Conservation (phyloP, 2,888 invertebrate genomes). For the Adelognathus sp. region DNA sequence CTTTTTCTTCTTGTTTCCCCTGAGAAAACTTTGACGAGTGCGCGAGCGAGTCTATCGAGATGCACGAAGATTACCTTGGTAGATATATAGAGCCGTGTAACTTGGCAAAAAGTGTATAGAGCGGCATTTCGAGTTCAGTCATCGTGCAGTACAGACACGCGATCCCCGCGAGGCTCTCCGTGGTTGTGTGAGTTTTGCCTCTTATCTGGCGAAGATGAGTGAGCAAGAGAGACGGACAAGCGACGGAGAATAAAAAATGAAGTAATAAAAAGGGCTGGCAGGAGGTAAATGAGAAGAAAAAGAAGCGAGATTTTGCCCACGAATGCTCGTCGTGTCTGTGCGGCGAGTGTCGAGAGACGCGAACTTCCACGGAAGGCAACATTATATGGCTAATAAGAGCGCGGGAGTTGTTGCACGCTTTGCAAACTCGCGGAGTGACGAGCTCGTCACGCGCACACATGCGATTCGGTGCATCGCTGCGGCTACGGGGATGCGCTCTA, state of each 20-base stretch:
- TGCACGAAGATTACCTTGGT: slow-evolving; percentile 50
- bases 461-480: slow-evolving; percentile 12
- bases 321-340: slow-evolving; percentile 33
- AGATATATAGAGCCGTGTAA: slow-evolving; percentile 44
- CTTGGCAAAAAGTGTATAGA: slow-evolving; percentile 31
- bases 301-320: not conserved
- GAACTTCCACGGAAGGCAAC: slow-evolving; percentile 33
- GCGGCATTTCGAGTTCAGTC: slow-evolving; percentile 63
- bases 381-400: slow-evolving; percentile 44
- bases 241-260: slow-evolving; percentile 3
- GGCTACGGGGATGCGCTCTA: slow-evolving; percentile 61
- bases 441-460: slow-evolving; percentile 10
- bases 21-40: slow-evolving; percentile 51
- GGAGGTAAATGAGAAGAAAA: slow-evolving; percentile 12
- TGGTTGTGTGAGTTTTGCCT: slow-evolving; percentile 39
- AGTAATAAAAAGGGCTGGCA: slow-evolving; percentile 14
- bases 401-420: slow-evolving; percentile 33
- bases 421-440: slow-evolving; percentile 4
- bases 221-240: not conserved
- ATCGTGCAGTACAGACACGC: slow-evolving; percentile 63
- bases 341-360: slow-evolving; percentile 39
- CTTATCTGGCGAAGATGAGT: slow-evolving; percentile 44
- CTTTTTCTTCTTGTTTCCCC: slow-evolving; percentile 13
- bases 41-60: slow-evolving; percentile 49
- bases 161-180: slow-evolving; percentile 30